Base-by-base conservation (phyloP, 92 coral and sea anemone genomes). In the Galaxea fascicularis region DNA sequence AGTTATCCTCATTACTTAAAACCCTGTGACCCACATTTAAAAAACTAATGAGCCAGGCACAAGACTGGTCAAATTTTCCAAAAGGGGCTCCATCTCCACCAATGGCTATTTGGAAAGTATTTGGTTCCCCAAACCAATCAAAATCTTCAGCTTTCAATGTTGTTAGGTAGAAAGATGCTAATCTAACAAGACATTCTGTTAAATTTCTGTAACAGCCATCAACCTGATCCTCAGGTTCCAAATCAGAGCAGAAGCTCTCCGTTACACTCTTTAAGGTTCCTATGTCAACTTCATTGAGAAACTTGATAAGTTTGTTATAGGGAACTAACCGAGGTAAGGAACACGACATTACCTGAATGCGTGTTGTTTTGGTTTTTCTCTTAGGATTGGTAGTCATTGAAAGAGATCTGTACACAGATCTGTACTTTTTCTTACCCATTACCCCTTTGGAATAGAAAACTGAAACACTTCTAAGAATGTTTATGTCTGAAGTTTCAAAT, bases 381-480 rank as follows among this genome's bases (percentile, higher is more conserved):
- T 72, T 87, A 16, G 79, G 82, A 80, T 83, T 78, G 67, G 71
- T 87, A 9, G 78, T 82, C 88, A 68, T 86, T 39, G 85, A 86
- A 65, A 82, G 79, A 77, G 88, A 47, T 74, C 87, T 79, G 57
- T 82, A 86, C 7, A 75, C 70, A 72, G 90, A 86, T 59, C 88
- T 79, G 78, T 91, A 91, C 82, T 91, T 91, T 75, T 66, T 91
- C 72, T 87, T 83, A 68, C 91, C 91, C 86, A 82, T 82, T 17
- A 90, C 91, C 44, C 86, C 91, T 52, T 91, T 87, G 5, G 72
- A 67, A 74, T 70, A 87, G 41, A 67, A 82, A 29, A 83, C 90
- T 15, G 86, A 80, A 71, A 83, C 74, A 68, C 91, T 82, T 66
- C 88, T 35, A 6, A 35, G 85, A 53, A 65, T 70, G 70, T 90